Evolutionary conservation across 2,797 vertebrate species (phyloP).

Genomic region (Pteronotus mesoamericanus): DNA sequence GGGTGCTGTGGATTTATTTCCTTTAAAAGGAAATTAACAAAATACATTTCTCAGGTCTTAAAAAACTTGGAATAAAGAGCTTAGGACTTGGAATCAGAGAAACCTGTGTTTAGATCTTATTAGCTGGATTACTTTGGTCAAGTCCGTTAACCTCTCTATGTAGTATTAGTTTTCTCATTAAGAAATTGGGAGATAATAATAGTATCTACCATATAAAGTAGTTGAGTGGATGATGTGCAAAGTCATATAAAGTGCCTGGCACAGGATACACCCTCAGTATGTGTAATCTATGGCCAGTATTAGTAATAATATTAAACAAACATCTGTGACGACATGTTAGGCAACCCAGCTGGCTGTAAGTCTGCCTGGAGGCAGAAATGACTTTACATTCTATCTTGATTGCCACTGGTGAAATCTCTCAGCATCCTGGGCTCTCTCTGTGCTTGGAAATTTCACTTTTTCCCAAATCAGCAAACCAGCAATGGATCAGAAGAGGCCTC

Average conservation of each 20-base stretch:
- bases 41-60: not conserved
- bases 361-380: conserved; percentile 25
- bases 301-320: conserved; percentile 9
- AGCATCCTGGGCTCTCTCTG: not conserved
- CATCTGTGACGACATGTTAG: not conserved
- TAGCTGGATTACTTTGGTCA: not conserved
- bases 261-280: not conserved
- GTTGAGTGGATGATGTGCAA: not conserved
- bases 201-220: not conserved
- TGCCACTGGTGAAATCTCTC: conserved; percentile 9
- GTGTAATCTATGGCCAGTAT: not conserved
- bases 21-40: not conserved
- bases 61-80: not conserved
- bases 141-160: not conserved
- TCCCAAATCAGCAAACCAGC: not conserved
- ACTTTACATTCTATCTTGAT: not conserved
- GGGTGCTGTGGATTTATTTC: not conserved
- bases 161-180: not conserved
- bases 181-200: not conserved
- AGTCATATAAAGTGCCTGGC: not conserved
- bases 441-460: conserved; percentile 23
- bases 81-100: not conserved
- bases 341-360: not conserved
- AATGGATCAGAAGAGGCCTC: not conserved
- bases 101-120: not conserved